These are phyloP conservation scores for Mesocentrotus franciscanus DNA, from an alignment of 53 echinoderm and acorn worm genomes.

Conservation along the genomic window DNA sequence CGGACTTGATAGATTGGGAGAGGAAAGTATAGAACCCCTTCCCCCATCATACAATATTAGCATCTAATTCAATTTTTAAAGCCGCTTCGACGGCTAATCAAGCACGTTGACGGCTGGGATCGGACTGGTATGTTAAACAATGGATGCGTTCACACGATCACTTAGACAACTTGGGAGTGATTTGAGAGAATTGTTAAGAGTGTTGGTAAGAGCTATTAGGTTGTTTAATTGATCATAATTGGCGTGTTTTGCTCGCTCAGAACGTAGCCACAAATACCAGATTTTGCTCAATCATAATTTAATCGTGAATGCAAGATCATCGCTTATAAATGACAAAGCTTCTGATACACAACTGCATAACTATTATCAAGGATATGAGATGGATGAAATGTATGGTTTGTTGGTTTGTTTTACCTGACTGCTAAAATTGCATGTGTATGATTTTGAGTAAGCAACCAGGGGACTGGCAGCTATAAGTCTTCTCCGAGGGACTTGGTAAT, in stretches of 20 bases:
- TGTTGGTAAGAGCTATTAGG: not conserved
- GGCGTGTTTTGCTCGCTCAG: not conserved
- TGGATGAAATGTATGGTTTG: no score
- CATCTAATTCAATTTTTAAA: constrained; percentile 56
- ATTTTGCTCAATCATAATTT: not conserved
- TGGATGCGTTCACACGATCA: not conserved
- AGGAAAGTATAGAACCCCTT: not conserved
- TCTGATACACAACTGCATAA: no score
- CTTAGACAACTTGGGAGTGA: not conserved
- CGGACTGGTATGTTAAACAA: constrained; percentile 11
- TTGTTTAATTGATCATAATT: not conserved
- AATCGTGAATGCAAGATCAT: not conserved
- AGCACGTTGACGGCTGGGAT: not conserved
- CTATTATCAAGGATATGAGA: no score
- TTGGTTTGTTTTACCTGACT: no score
- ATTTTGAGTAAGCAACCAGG: no score
- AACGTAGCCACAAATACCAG: not conserved
- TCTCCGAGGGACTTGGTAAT: no score
- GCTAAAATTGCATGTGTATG: no score
- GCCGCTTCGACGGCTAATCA: not conserved
- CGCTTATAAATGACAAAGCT: not conserved
- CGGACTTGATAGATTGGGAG: not conserved
- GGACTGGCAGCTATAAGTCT: no score
- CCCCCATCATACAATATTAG: constrained; percentile 21
- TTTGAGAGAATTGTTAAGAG: not conserved